Evolutionary conservation across 2,888 invertebrate species (phyloP), one percentile per base, ranked within the genome.

Genomic region (Meteorus cinctellus): DNA sequence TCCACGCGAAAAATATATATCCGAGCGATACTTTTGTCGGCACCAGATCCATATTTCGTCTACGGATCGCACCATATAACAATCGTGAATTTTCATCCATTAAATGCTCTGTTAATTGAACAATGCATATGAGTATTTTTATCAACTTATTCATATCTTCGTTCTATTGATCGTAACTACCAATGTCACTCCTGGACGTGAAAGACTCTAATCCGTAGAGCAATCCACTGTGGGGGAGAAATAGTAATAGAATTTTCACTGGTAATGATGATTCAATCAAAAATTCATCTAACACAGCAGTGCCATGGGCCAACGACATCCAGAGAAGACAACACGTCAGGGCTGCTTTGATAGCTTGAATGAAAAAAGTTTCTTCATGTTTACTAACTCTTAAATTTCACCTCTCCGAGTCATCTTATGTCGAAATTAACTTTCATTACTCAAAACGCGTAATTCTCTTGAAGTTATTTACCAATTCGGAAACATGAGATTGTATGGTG

Each of bases 151-250:
- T 24, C 6, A 29, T 48, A 48, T 51, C 27, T 10, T 68, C n/a
- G 1, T 51, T 51, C 3, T 1, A 27, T 29, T 27, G 36, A 45
- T n/a, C n/a, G 31, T 19, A 69, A n/a, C 34, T 66, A 81, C 82
- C 74, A 3, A 79, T 69, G 45, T 78, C 73, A 6, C n/a, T 60
- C 59, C 63, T 69, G 0, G 75, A 76, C 1, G 80, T 77, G n/a
- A 82, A 77, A 16, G 77, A 75, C 8, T 76, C 45, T 34, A 82
- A 67, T 29, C 82, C 82, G 51, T 81, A 81, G 16, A 82, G 69
- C 51, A 82, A 72, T 29, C 80, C 82, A 69, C 73, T 81, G 41
- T 82, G 82, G 5, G 82, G 82, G 14, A 82, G 60, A 19, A 77
- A 59, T 24, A 82, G 29, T 1, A 80, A 78, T 63, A 72, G 8